Evolutionary conservation across 2,888 invertebrate genomes (phyloP).

Genomic region (Serrognathus titanus): DNA sequence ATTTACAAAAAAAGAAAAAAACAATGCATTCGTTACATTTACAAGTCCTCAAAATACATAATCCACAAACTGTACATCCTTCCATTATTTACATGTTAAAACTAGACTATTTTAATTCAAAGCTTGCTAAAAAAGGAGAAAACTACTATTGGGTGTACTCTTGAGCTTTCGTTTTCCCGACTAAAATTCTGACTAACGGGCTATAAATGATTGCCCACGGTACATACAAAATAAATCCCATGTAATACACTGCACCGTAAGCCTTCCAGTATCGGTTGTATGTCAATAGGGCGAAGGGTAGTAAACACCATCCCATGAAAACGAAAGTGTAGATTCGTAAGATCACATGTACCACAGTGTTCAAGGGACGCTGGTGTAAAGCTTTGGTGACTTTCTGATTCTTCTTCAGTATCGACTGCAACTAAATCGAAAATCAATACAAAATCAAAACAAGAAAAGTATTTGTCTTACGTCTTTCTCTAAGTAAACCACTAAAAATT

Average conservation of each 20-base stretch:
- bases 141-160: background rate
- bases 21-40: too few species aligned
- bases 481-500: constrained; percentile 81
- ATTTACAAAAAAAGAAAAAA: too few species aligned
- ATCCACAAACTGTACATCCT: too few species aligned
- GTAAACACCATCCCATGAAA: constrained; percentile 80
- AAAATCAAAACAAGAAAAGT: background rate
- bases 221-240: constrained; percentile 65
- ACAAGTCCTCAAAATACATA: too few species aligned
- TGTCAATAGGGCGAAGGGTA: constrained; percentile 70
- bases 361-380: constrained; percentile 39
- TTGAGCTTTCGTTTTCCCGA: background rate
- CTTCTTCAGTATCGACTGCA: constrained; percentile 56
- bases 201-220: constrained; percentile 62
- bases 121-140: too few species aligned
- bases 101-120: too few species aligned
- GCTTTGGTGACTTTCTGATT: constrained; percentile 52
- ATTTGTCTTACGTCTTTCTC: constrained; percentile 73
- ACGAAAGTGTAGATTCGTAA: constrained; percentile 72
- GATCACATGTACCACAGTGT: constrained; percentile 53
- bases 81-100: too few species aligned
- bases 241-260: constrained; percentile 63
- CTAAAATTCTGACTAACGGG: constrained; percentile 36
- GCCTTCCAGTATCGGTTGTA: constrained; percentile 66
- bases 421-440: constrained; percentile 42